Percentiles rank a stretch among this genome's conserved stretches.
These are phyloP conservation scores for Atrichornis clamosus DNA, from an alignment of 2,113 vertebrate genomes.

Conservation along the genomic window DNA sequence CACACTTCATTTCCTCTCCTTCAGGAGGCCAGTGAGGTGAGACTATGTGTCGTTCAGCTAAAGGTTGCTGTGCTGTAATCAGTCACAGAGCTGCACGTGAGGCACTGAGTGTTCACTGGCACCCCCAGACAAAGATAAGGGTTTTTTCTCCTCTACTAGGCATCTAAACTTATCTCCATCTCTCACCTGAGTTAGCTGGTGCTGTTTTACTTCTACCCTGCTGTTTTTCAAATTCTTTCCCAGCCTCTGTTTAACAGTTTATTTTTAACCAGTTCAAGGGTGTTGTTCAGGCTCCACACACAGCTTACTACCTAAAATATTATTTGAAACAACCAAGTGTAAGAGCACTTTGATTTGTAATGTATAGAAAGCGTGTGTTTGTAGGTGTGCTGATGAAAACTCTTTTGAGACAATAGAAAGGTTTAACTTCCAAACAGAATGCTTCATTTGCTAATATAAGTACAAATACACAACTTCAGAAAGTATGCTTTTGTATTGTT, in stretches of 20 bases:
- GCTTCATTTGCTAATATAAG: neutral
- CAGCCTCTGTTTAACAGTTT: neutral
- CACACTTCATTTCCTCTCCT: neutral
- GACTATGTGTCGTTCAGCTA: accelerated
- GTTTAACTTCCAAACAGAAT: neutral
- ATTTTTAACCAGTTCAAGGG: slow-evolving; percentile 1
- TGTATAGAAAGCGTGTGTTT: neutral
- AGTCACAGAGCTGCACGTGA: accelerated
- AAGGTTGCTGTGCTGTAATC: neutral
- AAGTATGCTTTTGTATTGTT: neutral
- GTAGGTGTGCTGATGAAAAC: neutral
- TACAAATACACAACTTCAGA: neutral
- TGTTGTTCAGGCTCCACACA: neutral
- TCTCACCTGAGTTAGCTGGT: neutral
- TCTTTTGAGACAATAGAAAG: neutral
- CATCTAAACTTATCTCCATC: neutral
- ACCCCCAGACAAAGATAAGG: neutral
- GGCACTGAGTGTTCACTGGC: neutral
- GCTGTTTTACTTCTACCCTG: neutral
- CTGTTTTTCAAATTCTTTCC: neutral
- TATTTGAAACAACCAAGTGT: neutral
- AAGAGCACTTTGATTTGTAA: neutral
- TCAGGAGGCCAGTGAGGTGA: neutral
- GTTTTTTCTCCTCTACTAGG: neutral
- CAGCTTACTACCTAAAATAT: neutral